phyloP scores from a whole-genome alignment of 2,797 vertebrate species.

The Enteromius trimaculatus region DNA sequence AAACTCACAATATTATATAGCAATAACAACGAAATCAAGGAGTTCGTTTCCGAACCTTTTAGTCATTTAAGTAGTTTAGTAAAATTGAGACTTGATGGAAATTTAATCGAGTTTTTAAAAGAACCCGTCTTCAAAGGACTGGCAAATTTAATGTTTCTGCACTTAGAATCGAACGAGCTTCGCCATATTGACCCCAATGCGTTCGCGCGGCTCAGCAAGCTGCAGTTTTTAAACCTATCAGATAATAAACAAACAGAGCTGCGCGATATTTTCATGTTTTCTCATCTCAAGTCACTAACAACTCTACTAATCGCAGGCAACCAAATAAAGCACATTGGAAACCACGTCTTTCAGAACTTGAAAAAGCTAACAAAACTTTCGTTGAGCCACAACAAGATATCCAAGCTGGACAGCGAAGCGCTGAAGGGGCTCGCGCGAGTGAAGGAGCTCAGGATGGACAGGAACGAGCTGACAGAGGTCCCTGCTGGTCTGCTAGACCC shows the following conservation, averaged over 20 bases:
- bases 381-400: conserved; percentile 86
- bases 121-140: conserved; percentile 86
- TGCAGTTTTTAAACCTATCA: conserved; percentile 91
- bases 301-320: conserved; percentile 90
- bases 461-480: conserved; percentile 85
- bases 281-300: conserved; percentile 81
- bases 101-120: conserved; percentile 81
- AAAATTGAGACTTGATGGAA: conserved; percentile 90
- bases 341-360: conserved; percentile 86
- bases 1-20: conserved; percentile 87
- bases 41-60: conserved; percentile 81
- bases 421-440: conserved; percentile 84
- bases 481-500: conserved; percentile 84
- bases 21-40: conserved; percentile 86
- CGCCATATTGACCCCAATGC: conserved; percentile 86
- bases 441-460: conserved; percentile 86
- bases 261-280: conserved; percentile 81
- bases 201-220: conserved; percentile 83
- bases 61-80: conserved; percentile 81
- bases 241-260: conserved; percentile 87
- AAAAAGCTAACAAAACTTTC: conserved; percentile 84
- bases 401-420: conserved; percentile 78
- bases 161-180: conserved; percentile 90
- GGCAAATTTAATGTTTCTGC: conserved; percentile 86
- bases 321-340: conserved; percentile 81